Evolutionary conservation across 2,113 vertebrate species (phyloP).

Genomic region (Anoura caudifer): DNA sequence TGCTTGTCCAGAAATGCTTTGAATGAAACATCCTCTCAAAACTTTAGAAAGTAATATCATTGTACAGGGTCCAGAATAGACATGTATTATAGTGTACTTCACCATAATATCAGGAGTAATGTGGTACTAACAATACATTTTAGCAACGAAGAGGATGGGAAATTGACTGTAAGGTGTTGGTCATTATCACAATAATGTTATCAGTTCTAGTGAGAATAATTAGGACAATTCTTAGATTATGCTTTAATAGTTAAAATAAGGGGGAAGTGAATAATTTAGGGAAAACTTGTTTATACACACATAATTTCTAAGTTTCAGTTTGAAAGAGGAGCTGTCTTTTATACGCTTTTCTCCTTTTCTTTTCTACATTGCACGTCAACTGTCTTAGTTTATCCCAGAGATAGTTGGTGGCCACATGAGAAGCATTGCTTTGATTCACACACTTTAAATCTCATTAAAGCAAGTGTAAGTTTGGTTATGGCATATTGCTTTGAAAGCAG

Average conservation of each 20-base stretch:
- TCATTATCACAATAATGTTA: not conserved
- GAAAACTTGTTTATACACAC: not conserved
- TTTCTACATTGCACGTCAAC: not conserved
- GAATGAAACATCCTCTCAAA: not conserved
- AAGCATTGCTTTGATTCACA: slow-evolving; percentile 42
- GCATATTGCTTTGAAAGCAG: slow-evolving; percentile 62
- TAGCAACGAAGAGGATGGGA: not conserved
- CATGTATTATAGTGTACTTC: not conserved
- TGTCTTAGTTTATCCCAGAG: slow-evolving; percentile 41
- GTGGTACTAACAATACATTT: not conserved
- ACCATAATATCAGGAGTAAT: not conserved
- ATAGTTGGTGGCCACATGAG: not conserved
- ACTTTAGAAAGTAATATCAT: not conserved
- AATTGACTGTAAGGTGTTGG: not conserved
- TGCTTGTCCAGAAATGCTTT: not conserved
- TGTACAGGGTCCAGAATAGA: not conserved
- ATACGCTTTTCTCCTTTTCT: not conserved
- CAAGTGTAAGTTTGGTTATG: slow-evolving; percentile 63
- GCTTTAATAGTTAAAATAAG: not conserved
- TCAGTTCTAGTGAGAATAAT: not conserved
- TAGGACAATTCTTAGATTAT: not conserved
- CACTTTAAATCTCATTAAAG: slow-evolving; percentile 58
- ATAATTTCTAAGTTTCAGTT: not conserved
- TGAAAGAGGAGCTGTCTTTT: not conserved
- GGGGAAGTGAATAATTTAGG: not conserved